Evolutionary conservation across 2,113 vertebrate species (phyloP), one percentile per base, ranked within the genome.

Genomic region (Ailurus styani): DNA sequence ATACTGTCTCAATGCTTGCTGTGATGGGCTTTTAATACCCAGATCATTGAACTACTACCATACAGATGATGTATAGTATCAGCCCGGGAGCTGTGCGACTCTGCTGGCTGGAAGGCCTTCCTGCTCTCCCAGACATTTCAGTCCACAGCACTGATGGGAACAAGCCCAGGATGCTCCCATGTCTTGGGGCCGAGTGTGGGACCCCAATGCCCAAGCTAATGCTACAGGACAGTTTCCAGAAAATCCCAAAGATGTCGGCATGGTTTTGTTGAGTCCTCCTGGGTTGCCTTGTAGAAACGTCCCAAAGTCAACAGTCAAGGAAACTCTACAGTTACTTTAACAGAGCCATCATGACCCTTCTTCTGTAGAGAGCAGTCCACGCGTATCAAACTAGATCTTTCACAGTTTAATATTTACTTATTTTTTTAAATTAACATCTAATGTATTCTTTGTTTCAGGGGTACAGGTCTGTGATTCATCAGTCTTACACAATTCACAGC

Each of bases 11-110:
- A 40, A 1, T 47, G 89, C 29, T 70, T 72, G 72, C 20, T 77
- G 31, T 62, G 62, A 72, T 57, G 47, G 75, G 45, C 37, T 87
- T 93, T 97, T 93, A 95, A 83, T 89, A 97, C 68, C 70, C 6
- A 1, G 90, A 68, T 90, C 0, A 0, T 54, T 97, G 96, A 98
- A 95, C 77, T 97, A 34, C 73, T 97, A 31, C 52, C 6, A 25
- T 31, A 15, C 52, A 82, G 78, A 90, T 55, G 73, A 82, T 55
- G 23, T 54, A 47, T 8, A 13, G 52, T 37, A 23, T 15, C 5
- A 54, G 72, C 81, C 72, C 66, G 52, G 31, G 17, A 64, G 34
- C 6, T 87, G 25, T 42, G 42, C 34, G 81, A 57, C 12, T 85
- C 11, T 77, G 1, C 12, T 91, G 79, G 20, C 73, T 73, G 42